Evolutionary conservation across 2,888 invertebrate genomes (phyloP).

Genomic region (Ditula angustiorana): DNA sequence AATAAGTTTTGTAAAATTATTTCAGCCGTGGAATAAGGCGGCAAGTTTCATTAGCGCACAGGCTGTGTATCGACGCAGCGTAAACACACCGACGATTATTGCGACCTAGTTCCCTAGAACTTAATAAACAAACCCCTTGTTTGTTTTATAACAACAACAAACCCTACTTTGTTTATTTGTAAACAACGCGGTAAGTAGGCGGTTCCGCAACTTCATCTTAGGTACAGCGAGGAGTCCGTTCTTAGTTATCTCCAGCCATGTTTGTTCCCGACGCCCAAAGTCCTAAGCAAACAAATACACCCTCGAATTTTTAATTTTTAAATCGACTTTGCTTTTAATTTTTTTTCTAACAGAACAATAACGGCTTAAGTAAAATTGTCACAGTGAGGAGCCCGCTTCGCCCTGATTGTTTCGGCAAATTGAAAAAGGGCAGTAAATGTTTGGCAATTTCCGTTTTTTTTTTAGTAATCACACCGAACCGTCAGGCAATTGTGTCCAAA

Average conservation of each 20-base stretch:
- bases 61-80: slow-evolving; percentile 48
- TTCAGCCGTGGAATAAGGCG: slow-evolving; percentile 10
- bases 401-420: slow-evolving; percentile 9
- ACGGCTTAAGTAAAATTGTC: neutral
- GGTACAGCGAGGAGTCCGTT: slow-evolving; percentile 20
- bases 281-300: slow-evolving; percentile 12
- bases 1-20: slow-evolving; percentile 6
- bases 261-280: slow-evolving; percentile 5
- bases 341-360: neutral
- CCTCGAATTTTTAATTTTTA: slow-evolving; percentile 8
- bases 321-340: neutral
- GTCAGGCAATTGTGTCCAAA: neutral
- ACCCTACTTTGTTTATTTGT: slow-evolving; percentile 37
- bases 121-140: slow-evolving; percentile 41
- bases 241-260: slow-evolving; percentile 15
- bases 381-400: neutral
- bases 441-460: slow-evolving; percentile 17
- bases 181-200: slow-evolving; percentile 35
- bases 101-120: slow-evolving; percentile 37
- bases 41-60: slow-evolving; percentile 43
- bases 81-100: slow-evolving; percentile 45
- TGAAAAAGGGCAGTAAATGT: slow-evolving; percentile 5
- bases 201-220: slow-evolving; percentile 39
- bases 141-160: slow-evolving; percentile 42
- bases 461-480: slow-evolving; percentile 17